These are phyloP conservation scores for Smittia sp. DNA, from an alignment of 2,888 invertebrate genomes.

Conservation along the genomic window DNA sequence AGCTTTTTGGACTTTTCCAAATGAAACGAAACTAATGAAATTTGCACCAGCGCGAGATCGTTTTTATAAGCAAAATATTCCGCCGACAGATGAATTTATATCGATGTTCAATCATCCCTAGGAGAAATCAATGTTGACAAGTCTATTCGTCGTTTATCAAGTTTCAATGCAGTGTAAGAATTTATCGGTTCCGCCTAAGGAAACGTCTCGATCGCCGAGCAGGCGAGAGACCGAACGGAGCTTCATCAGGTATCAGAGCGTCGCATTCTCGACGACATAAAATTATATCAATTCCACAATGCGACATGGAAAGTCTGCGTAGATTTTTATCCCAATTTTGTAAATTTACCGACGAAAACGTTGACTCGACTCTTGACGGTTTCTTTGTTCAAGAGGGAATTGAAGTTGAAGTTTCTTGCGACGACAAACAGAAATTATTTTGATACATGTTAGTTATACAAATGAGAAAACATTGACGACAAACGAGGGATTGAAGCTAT, in stretches of 20 bases:
- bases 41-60: not conserved
- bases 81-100: constrained; percentile 18
- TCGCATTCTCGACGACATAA: no score
- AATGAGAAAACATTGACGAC: not conserved
- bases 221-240: no score
- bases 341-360: not conserved
- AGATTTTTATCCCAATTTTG: not conserved
- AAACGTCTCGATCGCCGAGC: no score
- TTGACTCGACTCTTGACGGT: not conserved
- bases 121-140: constrained; percentile 12
- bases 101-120: not conserved
- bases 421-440: constrained; percentile 11
- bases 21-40: no score
- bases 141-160: constrained; percentile 1
- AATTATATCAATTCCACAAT: not conserved
- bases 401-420: not conserved
- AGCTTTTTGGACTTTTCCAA: no score
- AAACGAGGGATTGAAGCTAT: not conserved
- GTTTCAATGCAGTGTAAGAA: not conserved
- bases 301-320: not conserved
- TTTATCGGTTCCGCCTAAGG: not conserved
- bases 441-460: constrained; percentile 18
- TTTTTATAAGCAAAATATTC: not conserved
- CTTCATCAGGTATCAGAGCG: no score
- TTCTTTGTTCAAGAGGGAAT: not conserved